These are phyloP conservation scores for Sinocyclocheilus maitianheensis DNA, from an alignment of 2,113 vertebrate genomes.

Conservation along the genomic window DNA sequence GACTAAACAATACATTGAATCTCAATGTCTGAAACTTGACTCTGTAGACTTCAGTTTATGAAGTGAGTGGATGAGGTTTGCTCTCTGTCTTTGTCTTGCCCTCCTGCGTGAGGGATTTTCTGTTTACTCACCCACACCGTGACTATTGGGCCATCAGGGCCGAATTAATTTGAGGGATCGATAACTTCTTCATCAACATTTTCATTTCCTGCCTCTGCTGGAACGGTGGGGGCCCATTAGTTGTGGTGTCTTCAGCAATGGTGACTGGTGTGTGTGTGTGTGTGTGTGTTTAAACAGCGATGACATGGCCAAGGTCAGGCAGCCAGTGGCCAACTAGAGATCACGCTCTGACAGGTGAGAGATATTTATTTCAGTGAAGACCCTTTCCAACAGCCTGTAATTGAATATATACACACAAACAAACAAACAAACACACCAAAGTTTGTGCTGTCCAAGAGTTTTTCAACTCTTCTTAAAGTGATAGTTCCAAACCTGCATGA, in stretches of 20 bases:
- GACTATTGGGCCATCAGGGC: slow-evolving; percentile 33
- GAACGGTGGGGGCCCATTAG: slow-evolving; percentile 22
- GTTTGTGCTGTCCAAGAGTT: background rate
- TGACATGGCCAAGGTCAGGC: slow-evolving; percentile 51
- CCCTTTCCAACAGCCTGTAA: slow-evolving; percentile 9
- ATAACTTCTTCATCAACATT: slow-evolving; percentile 48
- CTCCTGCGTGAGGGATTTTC: slow-evolving; percentile 43
- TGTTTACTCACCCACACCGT: slow-evolving; percentile 46
- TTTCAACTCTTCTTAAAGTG: background rate
- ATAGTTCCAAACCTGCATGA: too few species aligned
- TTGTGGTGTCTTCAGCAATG: slow-evolving; percentile 32
- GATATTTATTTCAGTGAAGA: slow-evolving; percentile 49
- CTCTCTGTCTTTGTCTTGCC: slow-evolving; percentile 2
- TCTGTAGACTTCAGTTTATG: slow-evolving; percentile 13
- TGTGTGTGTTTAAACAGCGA: background rate
- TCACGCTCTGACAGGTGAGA: slow-evolving; percentile 45
- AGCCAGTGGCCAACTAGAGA: slow-evolving; percentile 36
- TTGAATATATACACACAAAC: background rate
- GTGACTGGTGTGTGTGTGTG: slow-evolving; percentile 17
- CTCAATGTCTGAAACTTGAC: background rate
- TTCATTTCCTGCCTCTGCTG: slow-evolving; percentile 42
- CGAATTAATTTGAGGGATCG: slow-evolving; percentile 52
- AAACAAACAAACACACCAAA: background rate
- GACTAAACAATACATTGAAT: slow-evolving; percentile 7
- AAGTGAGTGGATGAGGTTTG: slow-evolving; percentile 17